Percentiles rank a stretch among this genome's conserved stretches.
phyloP scores from a whole-genome alignment of 2,113 vertebrate genomes.

The Malurus elegans region DNA sequence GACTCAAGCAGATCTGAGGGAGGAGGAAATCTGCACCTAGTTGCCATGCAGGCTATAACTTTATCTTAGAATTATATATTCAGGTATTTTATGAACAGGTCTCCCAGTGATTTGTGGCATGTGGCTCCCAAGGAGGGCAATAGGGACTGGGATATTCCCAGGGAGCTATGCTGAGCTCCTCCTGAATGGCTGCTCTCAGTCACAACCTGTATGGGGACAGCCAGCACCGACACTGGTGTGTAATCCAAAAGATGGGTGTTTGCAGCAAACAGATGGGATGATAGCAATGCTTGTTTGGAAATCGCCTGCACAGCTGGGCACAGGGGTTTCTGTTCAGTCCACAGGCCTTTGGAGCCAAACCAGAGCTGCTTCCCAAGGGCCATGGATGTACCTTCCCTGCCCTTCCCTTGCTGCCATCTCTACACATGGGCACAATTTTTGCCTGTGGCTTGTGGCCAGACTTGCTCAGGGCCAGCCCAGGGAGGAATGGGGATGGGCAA shows the following conservation, averaged over 20 bases:
- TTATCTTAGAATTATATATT: background rate
- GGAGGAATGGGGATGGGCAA: background rate
- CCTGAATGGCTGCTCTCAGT: background rate
- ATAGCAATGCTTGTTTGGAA: background rate
- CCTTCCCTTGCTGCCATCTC: background rate
- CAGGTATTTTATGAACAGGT: background rate
- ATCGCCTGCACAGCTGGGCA: background rate
- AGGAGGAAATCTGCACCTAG: background rate
- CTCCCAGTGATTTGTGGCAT: background rate
- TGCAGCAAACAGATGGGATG: background rate
- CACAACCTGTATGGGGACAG: background rate
- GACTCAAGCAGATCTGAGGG: background rate
- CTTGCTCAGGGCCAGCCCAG: background rate
- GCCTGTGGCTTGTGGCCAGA: background rate
- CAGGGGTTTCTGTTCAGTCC: background rate
- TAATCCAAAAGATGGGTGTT: background rate
- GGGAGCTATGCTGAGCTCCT: background rate
- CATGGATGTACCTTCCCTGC: background rate
- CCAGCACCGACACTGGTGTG: rapidly evolving
- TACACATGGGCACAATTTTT: background rate
- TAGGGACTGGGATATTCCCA: rapidly evolving
- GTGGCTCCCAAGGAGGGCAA: background rate
- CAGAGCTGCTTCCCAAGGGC: background rate
- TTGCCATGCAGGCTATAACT: background rate
- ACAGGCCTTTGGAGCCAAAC: background rate